Conservation (phyloP, 1,140 invertebrate species). For the Ceratosolen solmsi region DNA sequence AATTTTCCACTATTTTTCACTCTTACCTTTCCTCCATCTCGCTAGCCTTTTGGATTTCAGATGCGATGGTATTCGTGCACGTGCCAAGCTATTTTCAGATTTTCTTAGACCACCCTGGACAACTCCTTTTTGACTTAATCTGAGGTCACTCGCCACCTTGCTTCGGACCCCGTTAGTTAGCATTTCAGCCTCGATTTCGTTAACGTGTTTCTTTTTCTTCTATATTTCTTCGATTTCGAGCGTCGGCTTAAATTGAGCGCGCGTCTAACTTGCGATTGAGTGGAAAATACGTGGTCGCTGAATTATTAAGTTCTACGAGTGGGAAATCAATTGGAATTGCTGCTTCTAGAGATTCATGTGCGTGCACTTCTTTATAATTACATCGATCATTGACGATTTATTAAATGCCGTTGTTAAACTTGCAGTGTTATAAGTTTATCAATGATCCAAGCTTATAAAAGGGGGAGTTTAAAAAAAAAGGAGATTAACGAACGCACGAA, state of each 20-base stretch:
- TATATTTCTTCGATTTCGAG: neutral
- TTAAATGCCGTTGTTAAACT: neutral
- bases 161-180: neutral
- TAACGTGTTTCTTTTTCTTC: too few relatives aligned
- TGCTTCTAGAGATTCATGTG: neutral
- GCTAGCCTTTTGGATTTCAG: neutral
- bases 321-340: neutral
- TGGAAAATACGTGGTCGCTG: neutral
- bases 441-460: neutral
- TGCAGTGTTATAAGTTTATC: neutral
- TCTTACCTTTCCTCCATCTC: neutral
- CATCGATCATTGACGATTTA: neutral
- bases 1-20: neutral
- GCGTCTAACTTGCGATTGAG: neutral
- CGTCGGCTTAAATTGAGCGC: neutral
- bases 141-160: too few relatives aligned
- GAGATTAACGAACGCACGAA: neutral
- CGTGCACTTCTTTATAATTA: neutral
- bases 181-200: neutral
- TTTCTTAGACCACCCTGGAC: too few relatives aligned
- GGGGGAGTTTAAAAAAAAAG: too few relatives aligned
- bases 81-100: too few relatives aligned
- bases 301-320: neutral
- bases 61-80: neutral
- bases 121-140: too few relatives aligned